Percentiles rank a stretch among this genome's conserved stretches.
Conservation (phyloP, 1,140 invertebrate species). For the Tetramorium parvispinum region DNA sequence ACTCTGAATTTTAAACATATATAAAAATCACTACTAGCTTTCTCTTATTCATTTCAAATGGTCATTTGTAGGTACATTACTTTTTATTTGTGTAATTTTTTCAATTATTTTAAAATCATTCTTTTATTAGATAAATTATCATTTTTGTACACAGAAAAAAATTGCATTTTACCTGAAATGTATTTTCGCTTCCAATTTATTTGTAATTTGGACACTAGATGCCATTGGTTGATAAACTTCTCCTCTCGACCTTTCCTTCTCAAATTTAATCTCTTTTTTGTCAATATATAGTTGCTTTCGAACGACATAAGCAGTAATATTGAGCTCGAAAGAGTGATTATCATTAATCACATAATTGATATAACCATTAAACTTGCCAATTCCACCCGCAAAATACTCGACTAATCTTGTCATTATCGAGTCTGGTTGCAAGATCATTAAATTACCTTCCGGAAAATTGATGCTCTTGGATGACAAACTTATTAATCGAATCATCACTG, state of each 20-base stretch:
- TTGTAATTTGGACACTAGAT: constrained; percentile 56
- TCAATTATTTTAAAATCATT: constrained; percentile 5
- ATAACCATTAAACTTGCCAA: constrained; percentile 69
- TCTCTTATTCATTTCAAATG: too few relatives aligned
- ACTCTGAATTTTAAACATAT: neutral
- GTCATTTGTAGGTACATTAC: neutral
- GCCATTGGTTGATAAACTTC: constrained; percentile 64
- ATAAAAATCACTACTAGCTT: neutral
- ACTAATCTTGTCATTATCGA: constrained; percentile 47
- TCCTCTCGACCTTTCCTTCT: constrained; percentile 42
- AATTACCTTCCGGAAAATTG: constrained; percentile 59
- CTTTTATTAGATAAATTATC: neutral
- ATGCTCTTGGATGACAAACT: constrained; percentile 45
- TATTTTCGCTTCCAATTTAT: constrained; percentile 61
- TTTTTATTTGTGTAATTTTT: constrained; percentile 15
- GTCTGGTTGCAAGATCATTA: constrained; percentile 53
- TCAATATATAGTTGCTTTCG: constrained; percentile 70
- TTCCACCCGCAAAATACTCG: constrained; percentile 54
- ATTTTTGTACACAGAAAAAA: neutral
- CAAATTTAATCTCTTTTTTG: constrained; percentile 53
- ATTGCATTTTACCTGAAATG: constrained; percentile 57
- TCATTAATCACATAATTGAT: constrained; percentile 78
- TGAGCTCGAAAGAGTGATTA: constrained; percentile 74
- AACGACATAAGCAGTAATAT: constrained; percentile 72
- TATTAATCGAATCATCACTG: constrained; percentile 66